phyloP scores from a whole-genome alignment of 2,888 invertebrate species.

The Stenotaenia linearis region DNA sequence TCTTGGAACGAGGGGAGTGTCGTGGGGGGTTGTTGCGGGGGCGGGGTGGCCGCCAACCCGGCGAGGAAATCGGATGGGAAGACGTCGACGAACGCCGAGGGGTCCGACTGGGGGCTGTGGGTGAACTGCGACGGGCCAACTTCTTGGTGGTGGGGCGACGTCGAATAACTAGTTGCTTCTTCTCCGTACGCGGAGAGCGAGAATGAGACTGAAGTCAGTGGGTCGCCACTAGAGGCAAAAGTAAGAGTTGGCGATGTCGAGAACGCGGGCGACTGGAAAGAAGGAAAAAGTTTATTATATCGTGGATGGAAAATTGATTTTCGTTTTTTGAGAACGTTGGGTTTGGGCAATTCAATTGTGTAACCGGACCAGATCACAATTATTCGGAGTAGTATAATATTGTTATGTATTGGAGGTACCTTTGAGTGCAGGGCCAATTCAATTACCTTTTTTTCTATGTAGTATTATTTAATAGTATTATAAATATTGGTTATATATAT shows the following conservation, averaged over 20 bases:
- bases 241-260: not conserved
- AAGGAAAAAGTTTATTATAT: not conserved
- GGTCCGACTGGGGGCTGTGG: not conserved
- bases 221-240: not conserved
- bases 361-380: not conserved
- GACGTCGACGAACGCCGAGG: constrained; percentile 8
- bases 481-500: too few species aligned
- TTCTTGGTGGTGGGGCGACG: not conserved
- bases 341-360: not conserved
- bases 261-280: constrained; percentile 9
- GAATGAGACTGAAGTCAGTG: not conserved
- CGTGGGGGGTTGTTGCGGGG: constrained; percentile 7
- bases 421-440: not conserved
- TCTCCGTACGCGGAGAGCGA: not conserved
- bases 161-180: not conserved
- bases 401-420: not conserved
- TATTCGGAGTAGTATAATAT: not conserved
- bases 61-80: not conserved
- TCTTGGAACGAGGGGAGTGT: constrained; percentile 37
- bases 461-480: too few species aligned
- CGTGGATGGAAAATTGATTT: not conserved
- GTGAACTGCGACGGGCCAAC: not conserved
- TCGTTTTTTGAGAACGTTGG: not conserved
- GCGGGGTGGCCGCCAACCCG: not conserved
- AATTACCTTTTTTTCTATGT: not conserved